Conservation (phyloP, 2,797 vertebrate genomes). For the Onychomys leucogaster region DNA sequence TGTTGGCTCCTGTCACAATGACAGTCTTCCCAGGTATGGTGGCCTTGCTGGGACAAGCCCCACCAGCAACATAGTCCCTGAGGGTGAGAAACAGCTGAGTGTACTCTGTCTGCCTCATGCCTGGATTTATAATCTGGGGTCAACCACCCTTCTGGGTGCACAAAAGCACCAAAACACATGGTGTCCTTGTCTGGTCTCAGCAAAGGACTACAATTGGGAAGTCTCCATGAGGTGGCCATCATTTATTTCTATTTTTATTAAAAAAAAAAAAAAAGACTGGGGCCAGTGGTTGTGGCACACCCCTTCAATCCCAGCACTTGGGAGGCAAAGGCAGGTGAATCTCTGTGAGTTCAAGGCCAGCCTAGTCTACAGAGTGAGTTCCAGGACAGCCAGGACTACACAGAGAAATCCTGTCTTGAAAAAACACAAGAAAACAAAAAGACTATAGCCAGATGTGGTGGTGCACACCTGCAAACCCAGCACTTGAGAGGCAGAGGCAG, state of each 20-base stretch:
- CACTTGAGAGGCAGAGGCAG: not conserved
- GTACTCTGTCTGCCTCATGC: not conserved
- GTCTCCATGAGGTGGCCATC: not conserved
- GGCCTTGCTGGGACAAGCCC: conserved; percentile 91
- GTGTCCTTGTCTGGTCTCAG: not conserved
- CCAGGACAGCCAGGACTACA: not conserved
- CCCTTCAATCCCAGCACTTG: not conserved
- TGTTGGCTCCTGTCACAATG: conserved; percentile 93
- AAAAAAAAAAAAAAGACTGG: not conserved
- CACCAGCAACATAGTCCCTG: conserved; percentile 89
- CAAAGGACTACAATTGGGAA: not conserved
- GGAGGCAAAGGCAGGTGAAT: not conserved
- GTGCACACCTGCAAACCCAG: not conserved
- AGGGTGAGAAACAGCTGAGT: not conserved
- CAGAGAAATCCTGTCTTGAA: not conserved
- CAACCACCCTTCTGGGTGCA: not conserved
- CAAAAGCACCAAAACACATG: rapidly evolving
- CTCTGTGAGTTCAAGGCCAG: not conserved
- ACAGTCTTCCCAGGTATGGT: conserved; percentile 91
- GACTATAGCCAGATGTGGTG: not conserved
- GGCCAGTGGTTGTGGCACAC: not conserved
- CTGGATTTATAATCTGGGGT: rapidly evolving
- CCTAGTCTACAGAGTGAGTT: not conserved
- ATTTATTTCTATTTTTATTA: not conserved
- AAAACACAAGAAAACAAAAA: not conserved